Conservation (phyloP, 1,140 invertebrate genomes). For the Pectinophora gossypiella region DNA sequence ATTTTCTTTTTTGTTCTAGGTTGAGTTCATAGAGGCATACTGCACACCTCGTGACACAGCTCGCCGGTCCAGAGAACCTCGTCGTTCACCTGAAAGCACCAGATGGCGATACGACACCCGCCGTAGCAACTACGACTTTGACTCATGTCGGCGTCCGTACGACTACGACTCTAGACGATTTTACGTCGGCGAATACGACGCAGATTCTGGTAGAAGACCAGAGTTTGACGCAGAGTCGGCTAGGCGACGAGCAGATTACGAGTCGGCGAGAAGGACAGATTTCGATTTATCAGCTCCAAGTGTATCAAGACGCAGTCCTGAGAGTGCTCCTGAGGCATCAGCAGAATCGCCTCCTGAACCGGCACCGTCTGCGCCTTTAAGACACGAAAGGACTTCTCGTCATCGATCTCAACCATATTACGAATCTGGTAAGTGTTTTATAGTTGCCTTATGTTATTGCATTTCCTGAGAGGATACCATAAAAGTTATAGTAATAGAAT, state of each 20-base stretch:
- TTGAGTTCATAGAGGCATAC: slow-evolving; percentile 78
- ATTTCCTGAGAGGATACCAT: too few species aligned
- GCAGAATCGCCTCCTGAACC: slow-evolving; percentile 62
- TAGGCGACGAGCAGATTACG: slow-evolving; percentile 60
- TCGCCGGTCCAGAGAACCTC: slow-evolving; percentile 57
- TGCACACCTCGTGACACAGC: slow-evolving; percentile 77
- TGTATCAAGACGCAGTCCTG: slow-evolving; percentile 53
- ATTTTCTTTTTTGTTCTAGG: slow-evolving; percentile 64
- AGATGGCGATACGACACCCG: slow-evolving; percentile 61
- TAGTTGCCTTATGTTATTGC: too few species aligned
- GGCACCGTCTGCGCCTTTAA: slow-evolving; percentile 56
- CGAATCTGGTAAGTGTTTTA: slow-evolving; percentile 60
- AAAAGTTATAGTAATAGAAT: too few species aligned
- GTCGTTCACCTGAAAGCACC: slow-evolving; percentile 55
- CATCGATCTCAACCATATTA: slow-evolving; percentile 63
- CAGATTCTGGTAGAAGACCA: slow-evolving; percentile 47
- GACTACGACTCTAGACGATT: slow-evolving; percentile 53
- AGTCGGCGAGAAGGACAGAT: slow-evolving; percentile 61
- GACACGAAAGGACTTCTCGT: slow-evolving; percentile 45
- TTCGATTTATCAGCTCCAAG: slow-evolving; percentile 65
- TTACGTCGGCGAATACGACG: slow-evolving; percentile 57
- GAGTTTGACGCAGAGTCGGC: slow-evolving; percentile 69
- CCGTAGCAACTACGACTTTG: slow-evolving; percentile 58
- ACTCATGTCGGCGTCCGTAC: slow-evolving; percentile 50
- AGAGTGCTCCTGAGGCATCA: slow-evolving; percentile 62